Evolutionary conservation across 2,113 vertebrate genomes (phyloP).

Genomic region (Echinops telfairi): DNA sequence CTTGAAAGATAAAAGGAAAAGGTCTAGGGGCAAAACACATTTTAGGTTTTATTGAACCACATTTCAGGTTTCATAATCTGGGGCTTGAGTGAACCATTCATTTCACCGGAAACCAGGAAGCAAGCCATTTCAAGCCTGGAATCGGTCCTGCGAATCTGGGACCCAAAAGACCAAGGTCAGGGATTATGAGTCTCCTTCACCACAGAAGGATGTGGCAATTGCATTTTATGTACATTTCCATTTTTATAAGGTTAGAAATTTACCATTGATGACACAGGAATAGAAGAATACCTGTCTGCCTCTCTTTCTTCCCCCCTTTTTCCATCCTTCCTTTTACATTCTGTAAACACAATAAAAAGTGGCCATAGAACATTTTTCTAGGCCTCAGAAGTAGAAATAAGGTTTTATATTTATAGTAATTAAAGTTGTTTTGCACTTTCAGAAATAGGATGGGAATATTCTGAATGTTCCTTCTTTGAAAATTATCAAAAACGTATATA

Average conservation of each 20-base stretch:
- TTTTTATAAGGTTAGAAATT: conserved; percentile 49
- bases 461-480: no score
- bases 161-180: neutral
- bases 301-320: neutral
- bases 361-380: neutral
- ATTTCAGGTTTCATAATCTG: conserved; percentile 55
- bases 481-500: neutral
- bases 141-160: neutral
- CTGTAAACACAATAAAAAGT: neutral
- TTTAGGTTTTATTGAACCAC: conserved; percentile 54
- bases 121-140: conserved; percentile 4
- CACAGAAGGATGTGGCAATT: neutral
- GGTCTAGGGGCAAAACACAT: conserved; percentile 65
- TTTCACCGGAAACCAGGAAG: neutral
- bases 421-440: no score
- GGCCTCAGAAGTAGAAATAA: neutral
- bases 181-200: neutral
- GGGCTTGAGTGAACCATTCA: neutral
- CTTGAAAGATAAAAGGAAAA: conserved; percentile 75
- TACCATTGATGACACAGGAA: neutral
- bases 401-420: neutral
- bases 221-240: neutral
- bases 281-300: neutral
- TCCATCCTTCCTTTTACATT: neutral
- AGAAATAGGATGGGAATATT: no score